Percentiles rank a stretch among this genome's conserved stretches.
phyloP scores from a whole-genome alignment of 2,113 vertebrate genomes.

The Austrofundulus limnaeus region DNA sequence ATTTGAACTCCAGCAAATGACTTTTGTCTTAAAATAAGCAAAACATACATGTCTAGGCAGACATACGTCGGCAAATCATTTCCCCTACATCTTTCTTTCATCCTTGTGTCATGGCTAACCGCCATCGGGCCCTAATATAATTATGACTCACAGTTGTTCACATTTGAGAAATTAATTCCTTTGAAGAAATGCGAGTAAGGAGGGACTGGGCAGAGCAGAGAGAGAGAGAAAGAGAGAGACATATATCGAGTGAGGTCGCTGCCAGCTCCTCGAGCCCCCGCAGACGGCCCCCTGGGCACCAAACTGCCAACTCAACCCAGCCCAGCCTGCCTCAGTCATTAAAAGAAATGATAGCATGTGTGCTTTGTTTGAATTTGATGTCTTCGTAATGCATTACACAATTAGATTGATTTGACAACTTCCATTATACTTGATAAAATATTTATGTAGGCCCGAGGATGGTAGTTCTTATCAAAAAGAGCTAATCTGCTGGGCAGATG shows the following conservation, averaged over 20 bases:
- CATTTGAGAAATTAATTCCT: conserved; percentile 99
- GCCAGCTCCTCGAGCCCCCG: conserved; percentile 84
- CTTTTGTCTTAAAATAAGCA: conserved; percentile 10
- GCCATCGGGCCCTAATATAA: conserved; percentile 96
- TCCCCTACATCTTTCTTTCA: conserved; percentile 25
- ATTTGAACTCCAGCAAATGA: conserved; percentile 1
- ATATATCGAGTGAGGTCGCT: conserved; percentile 90
- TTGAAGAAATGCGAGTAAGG: conserved; percentile 98
- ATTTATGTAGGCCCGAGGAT: conserved; percentile 99
- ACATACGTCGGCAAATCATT: conserved; percentile 36
- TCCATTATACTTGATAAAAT: conserved; percentile 99
- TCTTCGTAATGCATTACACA: conserved; percentile 99
- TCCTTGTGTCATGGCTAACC: conserved; percentile 82
- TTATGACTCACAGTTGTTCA: conserved; percentile 98
- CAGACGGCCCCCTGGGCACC: conserved; percentile 89
- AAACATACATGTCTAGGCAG: conserved; percentile 20
- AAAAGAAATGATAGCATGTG: conserved; percentile 99
- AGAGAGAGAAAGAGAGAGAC: conserved; percentile 84
- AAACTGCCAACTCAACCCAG: conserved; percentile 68
- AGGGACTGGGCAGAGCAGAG: conserved; percentile 85
- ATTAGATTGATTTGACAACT: conserved; percentile 99
- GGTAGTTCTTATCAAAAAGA: conserved; percentile 96
- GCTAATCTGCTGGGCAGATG: conserved; percentile 92
- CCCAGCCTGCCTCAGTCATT: conserved; percentile 89
- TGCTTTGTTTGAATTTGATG: conserved; percentile 99